Base-by-base conservation (phyloP, 2,888 invertebrate genomes). In the Noctua janthina region DNA sequence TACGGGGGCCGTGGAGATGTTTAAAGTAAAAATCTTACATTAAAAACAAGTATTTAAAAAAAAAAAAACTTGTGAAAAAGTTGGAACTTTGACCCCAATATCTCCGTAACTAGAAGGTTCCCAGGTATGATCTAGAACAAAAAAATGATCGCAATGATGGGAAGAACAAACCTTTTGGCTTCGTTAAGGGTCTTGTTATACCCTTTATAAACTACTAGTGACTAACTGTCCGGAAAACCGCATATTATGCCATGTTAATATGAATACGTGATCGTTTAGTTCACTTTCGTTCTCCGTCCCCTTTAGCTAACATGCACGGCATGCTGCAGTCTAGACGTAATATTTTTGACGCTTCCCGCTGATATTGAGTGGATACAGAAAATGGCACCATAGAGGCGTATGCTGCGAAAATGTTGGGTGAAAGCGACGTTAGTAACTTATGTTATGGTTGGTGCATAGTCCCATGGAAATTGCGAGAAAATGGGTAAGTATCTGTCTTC, bases 241-340 rank as follows among this genome's bases (percentile, higher is more conserved):
- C 39, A 59, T 46, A 2, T 2, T 46, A 3, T 43, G 43, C 51
- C 39, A 64, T 77, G 17, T 54, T 51, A 49, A 73, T 67, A 59
- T 7, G 69, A 54, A 59, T 62, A 69, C 23, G 35, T 74, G 62
- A 29, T 78, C 62, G 13, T 64, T 68, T 59, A 15, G 54, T 64
- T 78, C 70, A 76, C 67, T 76, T 86, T 79, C 69, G n/a, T 72
- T 54, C 78, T 68, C 49, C 15, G 15, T 20, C 54, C 39, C 67
- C 56, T 73, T 82, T 46, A 62, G 69, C 49, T 49, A 71, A 49
- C 62, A 59, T 51, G 56, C 64, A 54, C 49, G 72, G 64, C 39
- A 69, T 71, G 10, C 79, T 78, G 76, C 74, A 77, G 89, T 89
- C 89, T 89, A 89, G 89, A 89, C 90, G 79, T 78, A 82, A 87